These are phyloP conservation scores for Metallyticus violacea DNA, from an alignment of 2,888 invertebrate species.

Conservation along the genomic window DNA sequence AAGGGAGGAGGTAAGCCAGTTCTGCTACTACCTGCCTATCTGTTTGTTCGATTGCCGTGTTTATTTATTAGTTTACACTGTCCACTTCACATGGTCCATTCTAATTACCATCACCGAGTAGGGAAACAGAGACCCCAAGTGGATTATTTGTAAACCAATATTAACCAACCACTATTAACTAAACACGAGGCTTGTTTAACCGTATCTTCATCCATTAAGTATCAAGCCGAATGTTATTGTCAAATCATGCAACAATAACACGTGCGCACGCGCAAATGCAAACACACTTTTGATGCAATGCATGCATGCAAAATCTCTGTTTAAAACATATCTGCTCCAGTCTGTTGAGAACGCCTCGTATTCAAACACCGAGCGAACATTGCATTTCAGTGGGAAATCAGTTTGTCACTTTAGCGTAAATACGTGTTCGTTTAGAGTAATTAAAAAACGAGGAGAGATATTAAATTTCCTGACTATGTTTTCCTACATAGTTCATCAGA, in stretches of 20 bases:
- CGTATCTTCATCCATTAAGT: constrained; percentile 22
- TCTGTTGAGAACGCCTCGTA: not conserved
- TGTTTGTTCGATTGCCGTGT: constrained; percentile 15
- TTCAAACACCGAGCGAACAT: not conserved
- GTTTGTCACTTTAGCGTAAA: not conserved
- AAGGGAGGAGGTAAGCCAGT: not conserved
- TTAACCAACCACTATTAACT: constrained; percentile 25
- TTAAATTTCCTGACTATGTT: not conserved
- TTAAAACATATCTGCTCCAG: not conserved
- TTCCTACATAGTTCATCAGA: not conserved
- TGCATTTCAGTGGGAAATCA: too few relatives aligned
- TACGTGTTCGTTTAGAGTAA: not conserved
- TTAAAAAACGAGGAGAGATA: not conserved
- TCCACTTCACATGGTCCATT: constrained; percentile 18
- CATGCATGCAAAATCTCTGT: not conserved
- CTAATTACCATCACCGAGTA: constrained; percentile 5
- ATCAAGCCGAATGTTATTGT: constrained; percentile 13
- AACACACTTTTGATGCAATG: not conserved
- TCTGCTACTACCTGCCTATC: not conserved
- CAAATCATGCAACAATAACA: constrained; percentile 14
- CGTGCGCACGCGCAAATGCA: not conserved
- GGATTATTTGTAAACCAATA: constrained; percentile 25
- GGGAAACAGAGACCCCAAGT: not conserved
- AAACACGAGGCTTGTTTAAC: constrained; percentile 15
- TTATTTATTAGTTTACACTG: constrained; percentile 19